A percentile compares a stretch with the other conserved stretches of the same genome.
phyloP scores from a whole-genome alignment of 2,888 invertebrate species.

The Trichogramma dendrolimi region DNA sequence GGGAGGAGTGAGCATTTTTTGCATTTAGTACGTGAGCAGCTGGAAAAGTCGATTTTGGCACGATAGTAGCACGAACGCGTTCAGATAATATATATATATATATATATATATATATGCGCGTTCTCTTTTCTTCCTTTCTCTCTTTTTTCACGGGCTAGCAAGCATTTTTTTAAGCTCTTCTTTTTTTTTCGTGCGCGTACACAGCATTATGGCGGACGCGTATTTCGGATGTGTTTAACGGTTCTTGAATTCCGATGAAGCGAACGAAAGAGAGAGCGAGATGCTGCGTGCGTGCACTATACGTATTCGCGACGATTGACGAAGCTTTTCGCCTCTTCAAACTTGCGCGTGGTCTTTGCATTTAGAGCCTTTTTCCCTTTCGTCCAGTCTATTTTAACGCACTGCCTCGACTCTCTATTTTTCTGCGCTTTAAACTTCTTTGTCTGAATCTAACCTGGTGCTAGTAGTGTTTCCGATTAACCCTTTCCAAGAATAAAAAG shows the following conservation, averaged over 20 bases:
- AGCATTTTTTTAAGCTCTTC: background rate
- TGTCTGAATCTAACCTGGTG: background rate
- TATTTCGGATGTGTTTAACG: constrained; percentile 22
- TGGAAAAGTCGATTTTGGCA: too few relatives aligned
- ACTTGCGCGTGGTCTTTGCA: constrained; percentile 11
- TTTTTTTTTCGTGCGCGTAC: background rate
- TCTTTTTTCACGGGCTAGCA: background rate
- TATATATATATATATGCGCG: background rate
- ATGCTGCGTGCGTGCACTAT: background rate
- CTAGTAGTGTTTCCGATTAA: too few relatives aligned
- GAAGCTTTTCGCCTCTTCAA: constrained; percentile 15
- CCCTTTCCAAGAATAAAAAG: too few relatives aligned
- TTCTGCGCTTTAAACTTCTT: background rate
- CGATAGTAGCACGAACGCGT: background rate
- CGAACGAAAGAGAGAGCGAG: background rate
- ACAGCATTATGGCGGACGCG: background rate
- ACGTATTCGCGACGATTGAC: background rate
- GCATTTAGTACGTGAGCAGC: too few relatives aligned
- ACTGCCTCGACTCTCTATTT: background rate
- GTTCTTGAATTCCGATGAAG: constrained; percentile 24
- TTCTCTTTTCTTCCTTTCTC: background rate
- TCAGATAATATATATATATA: constrained; percentile 6
- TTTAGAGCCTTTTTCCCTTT: constrained; percentile 7
- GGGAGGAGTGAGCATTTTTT: too few relatives aligned
- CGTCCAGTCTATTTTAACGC: background rate